Percentiles rank a stretch among this genome's conserved stretches.
phyloP scores from a whole-genome alignment of 2,113 vertebrate genomes.

The Oncorhynchus clarkii region DNA sequence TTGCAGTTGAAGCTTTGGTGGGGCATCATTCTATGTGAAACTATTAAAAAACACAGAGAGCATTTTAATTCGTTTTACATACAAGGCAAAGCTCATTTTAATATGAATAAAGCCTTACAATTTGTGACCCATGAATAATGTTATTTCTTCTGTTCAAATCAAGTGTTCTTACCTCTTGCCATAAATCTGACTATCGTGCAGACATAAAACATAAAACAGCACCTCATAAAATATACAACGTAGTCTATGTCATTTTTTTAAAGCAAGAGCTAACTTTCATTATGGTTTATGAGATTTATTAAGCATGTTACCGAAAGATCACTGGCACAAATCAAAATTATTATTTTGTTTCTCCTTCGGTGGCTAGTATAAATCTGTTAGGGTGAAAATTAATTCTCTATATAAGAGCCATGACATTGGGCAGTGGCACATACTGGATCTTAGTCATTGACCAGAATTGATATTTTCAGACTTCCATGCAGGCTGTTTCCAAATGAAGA shows the following conservation, averaged over 20 bases:
- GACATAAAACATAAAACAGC: no score
- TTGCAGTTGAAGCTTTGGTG: no score
- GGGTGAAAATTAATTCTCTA: background rate
- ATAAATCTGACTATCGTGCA: no score
- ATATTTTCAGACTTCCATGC: no score
- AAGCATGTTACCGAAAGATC: background rate
- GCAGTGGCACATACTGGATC: background rate
- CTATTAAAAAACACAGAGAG: no score
- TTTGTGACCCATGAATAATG: no score
- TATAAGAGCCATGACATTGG: background rate
- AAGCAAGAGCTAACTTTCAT: background rate
- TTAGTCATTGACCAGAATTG: background rate
- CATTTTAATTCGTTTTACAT: no score
- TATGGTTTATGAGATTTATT: background rate
- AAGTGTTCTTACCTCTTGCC: background rate
- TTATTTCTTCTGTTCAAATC: background rate
- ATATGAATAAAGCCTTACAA: no score
- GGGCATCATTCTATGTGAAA: no score
- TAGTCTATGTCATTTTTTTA: background rate
- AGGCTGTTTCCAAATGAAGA: no score
- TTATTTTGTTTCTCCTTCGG: background rate
- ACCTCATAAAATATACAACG: background rate
- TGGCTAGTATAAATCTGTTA: background rate
- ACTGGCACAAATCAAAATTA: background rate
- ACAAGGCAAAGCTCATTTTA: no score